Evolutionary conservation across 1,140 invertebrate species (phyloP), one percentile per base, ranked within the genome.

Genomic region (Spodoptera frugiperda): DNA sequence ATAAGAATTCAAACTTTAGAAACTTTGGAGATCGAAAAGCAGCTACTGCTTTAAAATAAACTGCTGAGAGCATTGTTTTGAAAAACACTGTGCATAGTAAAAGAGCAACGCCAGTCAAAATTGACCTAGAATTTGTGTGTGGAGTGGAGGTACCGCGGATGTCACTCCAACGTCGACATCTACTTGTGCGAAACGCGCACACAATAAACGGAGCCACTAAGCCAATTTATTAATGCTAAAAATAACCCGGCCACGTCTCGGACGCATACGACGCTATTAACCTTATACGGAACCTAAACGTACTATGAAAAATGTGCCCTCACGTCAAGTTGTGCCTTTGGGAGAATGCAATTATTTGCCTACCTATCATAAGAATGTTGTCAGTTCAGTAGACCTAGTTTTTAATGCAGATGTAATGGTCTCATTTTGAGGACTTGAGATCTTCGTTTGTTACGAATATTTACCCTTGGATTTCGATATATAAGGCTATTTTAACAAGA

Each of bases 211-310:
- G 84, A 89, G 86, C 83, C 86, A 92, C 89, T 91, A 92, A 94
- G 89, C 89, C 91, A 92, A 94, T 94, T 94, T 93, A 94, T 89
- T 89, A 91, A 87, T 82, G 87, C 91, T 94, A 94, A 94, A 94
- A 94, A 94, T 94, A 94, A 88, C 86, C 82, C 80, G 80, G 78
- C 84, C 84, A 88, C 86, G 90, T 91, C 91, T 91, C 88, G 84
- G 83, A 80, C 81, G 86, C 85, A 89, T 90, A 88, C 84, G 86
- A 86, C 87, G 86, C 84, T 92, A 91, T 91, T 91, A 91, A 89
- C 87, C 89, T 89, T 90, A 87, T 91, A 90, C 82, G 88, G 88
- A 87, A 87, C 81, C 82, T 90, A 86, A 91, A 86, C 63, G 75
- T 71, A 77, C 79, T 85, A 86, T 83, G 85, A 88, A 87, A 89